Percentiles rank a stretch among this genome's conserved stretches.
Evolutionary conservation across 2,888 invertebrate genomes (phyloP).

Genomic region (Polyommatus icarus): DNA sequence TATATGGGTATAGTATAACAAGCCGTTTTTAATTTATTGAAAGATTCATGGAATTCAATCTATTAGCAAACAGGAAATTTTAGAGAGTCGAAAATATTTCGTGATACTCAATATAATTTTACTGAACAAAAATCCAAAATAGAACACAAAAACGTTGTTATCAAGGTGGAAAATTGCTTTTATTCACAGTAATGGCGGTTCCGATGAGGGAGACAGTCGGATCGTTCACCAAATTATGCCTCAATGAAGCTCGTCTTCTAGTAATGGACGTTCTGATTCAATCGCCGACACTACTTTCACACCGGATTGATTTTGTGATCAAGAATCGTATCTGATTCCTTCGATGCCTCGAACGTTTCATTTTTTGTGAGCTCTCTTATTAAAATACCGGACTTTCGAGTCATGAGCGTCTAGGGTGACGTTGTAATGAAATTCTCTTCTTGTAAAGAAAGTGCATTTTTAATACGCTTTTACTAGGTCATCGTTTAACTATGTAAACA

Average conservation of each 20-base stretch:
- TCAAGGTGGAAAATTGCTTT: conserved; percentile 29
- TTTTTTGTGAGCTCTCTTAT: conserved; percentile 13
- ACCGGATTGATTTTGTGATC: conserved; percentile 57
- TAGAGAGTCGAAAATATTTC: background rate
- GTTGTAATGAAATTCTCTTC: background rate
- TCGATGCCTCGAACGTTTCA: conserved; percentile 10
- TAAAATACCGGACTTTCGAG: background rate
- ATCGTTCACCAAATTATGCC: conserved; percentile 59
- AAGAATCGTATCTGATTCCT: conserved; percentile 43
- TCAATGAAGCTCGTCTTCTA: conserved; percentile 55
- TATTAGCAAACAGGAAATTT: no score
- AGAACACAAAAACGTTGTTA: conserved; percentile 26
- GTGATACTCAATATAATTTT: background rate
- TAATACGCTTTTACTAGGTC: background rate
- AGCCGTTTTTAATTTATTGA: no score
- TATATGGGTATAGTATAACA: no score
- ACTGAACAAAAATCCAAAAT: background rate
- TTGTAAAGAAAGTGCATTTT: background rate
- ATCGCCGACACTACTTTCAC: conserved; percentile 63
- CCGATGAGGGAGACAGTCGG: conserved; percentile 38
- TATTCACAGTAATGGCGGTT: conserved; percentile 24
- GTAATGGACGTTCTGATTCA: conserved; percentile 67
- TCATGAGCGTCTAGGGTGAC: background rate
- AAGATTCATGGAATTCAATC: no score
- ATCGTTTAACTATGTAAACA: background rate